Percentiles rank a stretch among this genome's conserved stretches.
phyloP scores from a whole-genome alignment of 2,888 invertebrate genomes.

The Formica aserva region DNA sequence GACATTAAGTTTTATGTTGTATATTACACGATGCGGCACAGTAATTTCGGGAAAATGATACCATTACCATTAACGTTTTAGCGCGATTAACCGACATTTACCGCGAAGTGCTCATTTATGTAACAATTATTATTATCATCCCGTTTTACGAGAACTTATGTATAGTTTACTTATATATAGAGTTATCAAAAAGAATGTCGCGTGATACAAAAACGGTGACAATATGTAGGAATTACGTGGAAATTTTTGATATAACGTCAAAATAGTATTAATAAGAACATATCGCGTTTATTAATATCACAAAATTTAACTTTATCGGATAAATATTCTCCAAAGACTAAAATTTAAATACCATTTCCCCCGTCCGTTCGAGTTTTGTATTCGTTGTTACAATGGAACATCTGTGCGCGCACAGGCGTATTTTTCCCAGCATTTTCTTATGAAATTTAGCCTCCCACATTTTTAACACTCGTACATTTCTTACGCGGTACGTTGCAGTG shows the following conservation, averaged over 20 bases:
- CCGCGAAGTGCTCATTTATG: slow-evolving; percentile 72
- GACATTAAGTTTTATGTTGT: slow-evolving; percentile 67
- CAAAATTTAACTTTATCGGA: slow-evolving; percentile 16
- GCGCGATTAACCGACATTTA: slow-evolving; percentile 68
- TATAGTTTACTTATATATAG: neutral
- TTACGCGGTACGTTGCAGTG: slow-evolving; percentile 41
- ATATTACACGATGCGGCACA: slow-evolving; percentile 60
- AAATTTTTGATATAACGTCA: neutral
- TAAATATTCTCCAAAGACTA: neutral
- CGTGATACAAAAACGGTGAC: neutral
- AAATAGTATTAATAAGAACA: neutral
- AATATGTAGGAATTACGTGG: neutral
- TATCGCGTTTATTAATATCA: slow-evolving; percentile 5
- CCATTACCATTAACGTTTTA: slow-evolving; percentile 75
- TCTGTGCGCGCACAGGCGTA: slow-evolving; percentile 48
- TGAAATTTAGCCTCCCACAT: slow-evolving; percentile 46
- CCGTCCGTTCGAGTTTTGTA: slow-evolving; percentile 20
- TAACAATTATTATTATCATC: slow-evolving; percentile 75
- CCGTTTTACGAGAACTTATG: slow-evolving; percentile 52
- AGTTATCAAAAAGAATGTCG: neutral
- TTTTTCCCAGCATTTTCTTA: slow-evolving; percentile 34
- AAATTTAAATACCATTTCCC: neutral
- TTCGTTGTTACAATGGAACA: slow-evolving; percentile 35
- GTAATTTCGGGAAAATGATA: slow-evolving; percentile 73
- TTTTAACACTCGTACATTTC: slow-evolving; percentile 52